Evolutionary conservation across 2,113 vertebrate species (phyloP), one percentile per base, ranked within the genome.

Genomic region (Hemicordylus capensis): DNA sequence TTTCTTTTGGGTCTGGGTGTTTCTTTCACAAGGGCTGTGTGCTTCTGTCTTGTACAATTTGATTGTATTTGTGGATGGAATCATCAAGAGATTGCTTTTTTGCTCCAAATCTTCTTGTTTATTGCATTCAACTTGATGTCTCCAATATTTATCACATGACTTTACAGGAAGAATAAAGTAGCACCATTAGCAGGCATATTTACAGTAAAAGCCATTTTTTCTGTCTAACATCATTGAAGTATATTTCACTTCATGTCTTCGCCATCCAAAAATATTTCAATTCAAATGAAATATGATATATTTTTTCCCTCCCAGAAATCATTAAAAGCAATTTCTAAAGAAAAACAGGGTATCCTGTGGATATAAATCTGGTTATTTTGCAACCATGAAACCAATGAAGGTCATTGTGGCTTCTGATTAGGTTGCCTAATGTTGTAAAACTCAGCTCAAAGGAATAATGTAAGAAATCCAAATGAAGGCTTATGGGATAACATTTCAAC

Each of bases 151-250:
- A 94, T 92, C 46, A 4, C 83, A 78, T 83, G 14, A 73, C 75
- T 89, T 86, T 83, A 90, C 81, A 92, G 89, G 88, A 90, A 94
- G 90, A 95, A 91, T 66, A 95, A 96, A 94, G 86, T 72, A 93
- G 89, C 28, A 72, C 84, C 83, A 91, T 92, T 94, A 91, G 75
- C 88, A 87, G 64, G 15, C 70, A 90, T 94, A 51, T 70, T 90
- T 93, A 85, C 26, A 90, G 64, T 92, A 92, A 94, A 93, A 93
- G 61, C 54, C 28, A 44, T 42, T 24, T 81, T 85, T 37, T 31
- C 66, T 93, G 90, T 90, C 87, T 91, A 93, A 90, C 87, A 86
- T 83, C 85, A 92, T 74, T 85, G 73, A 93, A 93, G 70, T 79
- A 85, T 90, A 89, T 91, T 87, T 91, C 83, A 74, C 19, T 17